Percentiles rank a stretch among this genome's conserved stretches.
Evolutionary conservation across 1,140 invertebrate species (phyloP).

Genomic region (Piezodorus guildinii): DNA sequence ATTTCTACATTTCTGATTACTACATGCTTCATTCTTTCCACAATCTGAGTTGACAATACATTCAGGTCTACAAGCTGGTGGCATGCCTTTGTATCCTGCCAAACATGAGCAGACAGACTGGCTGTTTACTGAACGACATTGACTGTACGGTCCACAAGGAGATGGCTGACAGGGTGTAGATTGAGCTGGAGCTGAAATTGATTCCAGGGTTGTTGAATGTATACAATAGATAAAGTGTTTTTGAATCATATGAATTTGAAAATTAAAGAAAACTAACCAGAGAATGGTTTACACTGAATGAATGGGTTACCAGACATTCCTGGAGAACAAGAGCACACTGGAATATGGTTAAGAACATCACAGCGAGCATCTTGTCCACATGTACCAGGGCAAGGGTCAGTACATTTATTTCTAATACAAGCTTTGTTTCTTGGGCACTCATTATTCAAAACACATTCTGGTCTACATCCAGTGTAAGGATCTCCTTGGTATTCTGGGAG

Average conservation of each 20-base stretch:
- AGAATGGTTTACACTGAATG: slow-evolving; percentile 28
- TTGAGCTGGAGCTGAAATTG: slow-evolving; percentile 17
- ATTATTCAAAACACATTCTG: slow-evolving; percentile 50
- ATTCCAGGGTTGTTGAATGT: not conserved
- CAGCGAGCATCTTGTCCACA: slow-evolving; percentile 60
- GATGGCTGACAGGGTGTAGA: slow-evolving; percentile 36
- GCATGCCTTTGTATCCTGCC: slow-evolving; percentile 35
- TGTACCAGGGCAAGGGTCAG: slow-evolving; percentile 58
- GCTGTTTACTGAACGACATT: slow-evolving; percentile 43
- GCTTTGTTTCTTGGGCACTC: slow-evolving; percentile 51
- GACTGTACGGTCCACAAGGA: slow-evolving; percentile 48
- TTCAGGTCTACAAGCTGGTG: slow-evolving; percentile 41
- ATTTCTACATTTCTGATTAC: slow-evolving; percentile 42
- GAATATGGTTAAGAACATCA: slow-evolving; percentile 43
- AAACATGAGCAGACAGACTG: slow-evolving; percentile 45
- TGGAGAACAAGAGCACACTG: slow-evolving; percentile 38
- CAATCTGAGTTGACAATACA: slow-evolving; percentile 44
- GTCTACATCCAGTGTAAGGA: slow-evolving; percentile 48
- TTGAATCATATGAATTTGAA: slow-evolving; percentile 37
- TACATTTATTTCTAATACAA: slow-evolving; percentile 60
- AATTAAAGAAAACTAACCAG: slow-evolving; percentile 35
- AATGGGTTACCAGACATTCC: slow-evolving; percentile 41
- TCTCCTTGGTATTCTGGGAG: slow-evolving; percentile 48
- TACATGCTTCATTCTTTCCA: slow-evolving; percentile 39
- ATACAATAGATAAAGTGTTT: not conserved